phyloP scores from a whole-genome alignment of 2,888 invertebrate species.

The Thera britannica region DNA sequence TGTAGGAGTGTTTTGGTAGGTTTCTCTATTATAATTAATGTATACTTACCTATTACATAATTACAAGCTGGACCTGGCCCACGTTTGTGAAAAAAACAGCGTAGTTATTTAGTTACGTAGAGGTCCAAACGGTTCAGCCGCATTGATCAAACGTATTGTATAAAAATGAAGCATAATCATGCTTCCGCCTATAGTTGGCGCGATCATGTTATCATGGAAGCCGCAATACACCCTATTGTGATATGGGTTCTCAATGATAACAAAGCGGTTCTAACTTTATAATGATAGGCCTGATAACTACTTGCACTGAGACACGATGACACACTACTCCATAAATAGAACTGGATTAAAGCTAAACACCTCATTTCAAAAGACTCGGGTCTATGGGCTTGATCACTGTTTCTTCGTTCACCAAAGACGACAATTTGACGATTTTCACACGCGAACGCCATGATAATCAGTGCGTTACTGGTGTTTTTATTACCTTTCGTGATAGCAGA shows the following conservation, averaged over 20 bases:
- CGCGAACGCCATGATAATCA: slow-evolving; percentile 19
- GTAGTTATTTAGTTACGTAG: too few relatives aligned
- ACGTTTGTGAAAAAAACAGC: too few relatives aligned
- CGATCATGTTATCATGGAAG: neutral
- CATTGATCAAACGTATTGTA: neutral
- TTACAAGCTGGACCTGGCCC: too few relatives aligned
- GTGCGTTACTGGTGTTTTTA: slow-evolving; percentile 41
- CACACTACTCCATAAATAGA: slow-evolving; percentile 43
- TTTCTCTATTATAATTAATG: too few relatives aligned
- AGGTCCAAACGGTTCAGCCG: too few relatives aligned
- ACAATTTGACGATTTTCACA: neutral
- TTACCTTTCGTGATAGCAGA: slow-evolving; percentile 56
- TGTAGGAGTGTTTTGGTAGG: too few relatives aligned
- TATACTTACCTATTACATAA: too few relatives aligned
- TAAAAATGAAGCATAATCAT: neutral
- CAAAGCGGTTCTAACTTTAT: neutral
- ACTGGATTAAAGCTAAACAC: slow-evolving; percentile 3
- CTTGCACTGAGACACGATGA: slow-evolving; percentile 56
- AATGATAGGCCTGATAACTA: slow-evolving; percentile 45
- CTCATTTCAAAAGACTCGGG: slow-evolving; percentile 20
- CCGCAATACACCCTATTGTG: neutral
- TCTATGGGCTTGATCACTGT: slow-evolving; percentile 17
- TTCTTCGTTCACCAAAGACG: neutral
- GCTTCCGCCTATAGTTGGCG: neutral
- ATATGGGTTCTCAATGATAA: neutral